Percentiles rank a stretch among this genome's conserved stretches.
phyloP scores from a whole-genome alignment of 2,797 vertebrate species.

The Vultur gryphus region DNA sequence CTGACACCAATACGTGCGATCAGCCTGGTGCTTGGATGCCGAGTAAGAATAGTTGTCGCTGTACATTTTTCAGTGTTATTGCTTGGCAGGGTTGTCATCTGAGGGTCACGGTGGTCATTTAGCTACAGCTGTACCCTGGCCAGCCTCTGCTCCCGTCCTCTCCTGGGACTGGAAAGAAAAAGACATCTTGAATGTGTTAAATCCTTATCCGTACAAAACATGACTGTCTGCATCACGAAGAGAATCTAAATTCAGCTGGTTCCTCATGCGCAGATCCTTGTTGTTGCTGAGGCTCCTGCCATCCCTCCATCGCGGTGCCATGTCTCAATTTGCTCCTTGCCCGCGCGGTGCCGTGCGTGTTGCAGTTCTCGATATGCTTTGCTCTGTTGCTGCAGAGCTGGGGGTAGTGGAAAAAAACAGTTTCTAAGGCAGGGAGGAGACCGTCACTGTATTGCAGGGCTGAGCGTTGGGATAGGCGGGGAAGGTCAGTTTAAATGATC shows the following conservation, averaged over 20 bases:
- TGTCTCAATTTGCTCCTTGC: not conserved
- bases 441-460: not conserved
- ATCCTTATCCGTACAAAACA: not conserved
- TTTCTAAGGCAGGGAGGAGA: not conserved
- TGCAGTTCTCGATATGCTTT: not conserved
- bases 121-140: not conserved
- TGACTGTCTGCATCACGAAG: not conserved
- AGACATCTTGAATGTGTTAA: not conserved
- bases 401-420: not conserved
- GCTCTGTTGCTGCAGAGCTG: not conserved
- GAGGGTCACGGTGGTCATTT: not conserved
- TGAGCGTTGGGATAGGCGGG: rapidly evolving
- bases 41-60: not conserved
- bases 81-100: not conserved
- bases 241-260: not conserved
- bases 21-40: not conserved
- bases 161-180: not conserved
- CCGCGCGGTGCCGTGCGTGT: rapidly evolving
- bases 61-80: not conserved
- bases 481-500: too few species aligned
- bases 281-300: not conserved
- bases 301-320: not conserved
- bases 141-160: not conserved
- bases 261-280: not conserved
- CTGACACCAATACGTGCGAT: not conserved